These are phyloP conservation scores for Microctonus hyperodae DNA, from an alignment of 2,888 invertebrate species.

Conservation along the genomic window DNA sequence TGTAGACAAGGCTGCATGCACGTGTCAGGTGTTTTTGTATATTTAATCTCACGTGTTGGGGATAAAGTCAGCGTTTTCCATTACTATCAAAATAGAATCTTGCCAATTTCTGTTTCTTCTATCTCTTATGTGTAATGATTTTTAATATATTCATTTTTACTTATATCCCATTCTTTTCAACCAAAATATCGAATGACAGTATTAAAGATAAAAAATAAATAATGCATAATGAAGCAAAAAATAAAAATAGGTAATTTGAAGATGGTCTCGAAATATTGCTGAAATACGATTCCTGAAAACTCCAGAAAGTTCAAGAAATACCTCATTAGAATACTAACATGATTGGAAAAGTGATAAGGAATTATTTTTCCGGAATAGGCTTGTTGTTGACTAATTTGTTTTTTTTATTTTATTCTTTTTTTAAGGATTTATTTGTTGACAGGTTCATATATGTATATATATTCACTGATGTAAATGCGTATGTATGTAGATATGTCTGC, in stretches of 20 bases:
- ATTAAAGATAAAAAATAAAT: too few relatives aligned
- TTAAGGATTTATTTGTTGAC: conserved; percentile 45
- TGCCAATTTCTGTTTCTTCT: background rate
- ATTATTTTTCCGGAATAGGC: conserved; percentile 28
- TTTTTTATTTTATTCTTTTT: too few relatives aligned
- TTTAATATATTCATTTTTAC: conserved; percentile 19
- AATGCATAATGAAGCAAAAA: too few relatives aligned
- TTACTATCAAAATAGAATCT: background rate
- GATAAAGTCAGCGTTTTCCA: background rate
- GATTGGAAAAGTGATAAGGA: background rate
- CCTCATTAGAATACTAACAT: background rate
- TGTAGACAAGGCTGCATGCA: background rate
- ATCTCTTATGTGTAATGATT: background rate
- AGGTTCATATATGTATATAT: conserved; percentile 18
- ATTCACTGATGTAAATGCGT: background rate
- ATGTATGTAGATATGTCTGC: too few relatives aligned
- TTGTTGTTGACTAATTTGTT: conserved; percentile 12
- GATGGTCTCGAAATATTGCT: conserved; percentile 41
- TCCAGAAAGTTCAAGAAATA: background rate
- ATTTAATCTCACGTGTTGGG: background rate
- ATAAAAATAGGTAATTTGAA: conserved; percentile 47
- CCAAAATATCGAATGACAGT: too few relatives aligned
- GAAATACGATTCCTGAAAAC: conserved; percentile 47
- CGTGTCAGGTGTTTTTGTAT: background rate
- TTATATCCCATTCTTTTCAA: too few relatives aligned